Evolutionary conservation across 2,113 vertebrate species (phyloP).

Genomic region (Plectropomus leopardus): DNA sequence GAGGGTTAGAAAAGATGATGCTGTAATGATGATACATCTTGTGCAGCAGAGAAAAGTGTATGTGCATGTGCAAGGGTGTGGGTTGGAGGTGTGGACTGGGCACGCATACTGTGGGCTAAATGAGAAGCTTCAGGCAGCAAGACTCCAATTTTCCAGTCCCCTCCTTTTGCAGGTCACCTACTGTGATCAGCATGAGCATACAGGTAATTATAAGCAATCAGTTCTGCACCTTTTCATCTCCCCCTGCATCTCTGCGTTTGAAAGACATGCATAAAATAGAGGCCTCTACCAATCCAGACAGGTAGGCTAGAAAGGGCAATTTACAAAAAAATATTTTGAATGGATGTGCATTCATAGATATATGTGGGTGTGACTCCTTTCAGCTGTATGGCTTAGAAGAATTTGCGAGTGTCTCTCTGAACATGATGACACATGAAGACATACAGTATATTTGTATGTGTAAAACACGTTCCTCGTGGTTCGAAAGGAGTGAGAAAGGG

Average conservation of each 20-base stretch:
- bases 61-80: neutral
- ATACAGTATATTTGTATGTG: neutral
- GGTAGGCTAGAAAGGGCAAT: neutral
- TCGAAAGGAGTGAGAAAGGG: neutral
- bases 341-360: constrained; percentile 15
- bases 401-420: neutral
- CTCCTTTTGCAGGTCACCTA: constrained; percentile 36
- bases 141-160: constrained; percentile 41
- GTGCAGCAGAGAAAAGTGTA: neutral
- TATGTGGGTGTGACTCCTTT: constrained; percentile 1
- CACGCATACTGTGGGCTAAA: constrained; percentile 29
- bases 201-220: constrained; percentile 59
- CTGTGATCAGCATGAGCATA: constrained; percentile 46
- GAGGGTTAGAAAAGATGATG: constrained; percentile 60
- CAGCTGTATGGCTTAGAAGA: neutral
- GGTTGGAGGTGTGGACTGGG: neutral
- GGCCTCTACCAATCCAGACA: constrained; percentile 13
- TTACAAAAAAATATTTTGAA: neutral
- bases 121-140: constrained; percentile 42
- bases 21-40: constrained; percentile 49
- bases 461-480: neutral
- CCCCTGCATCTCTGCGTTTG: constrained; percentile 21
- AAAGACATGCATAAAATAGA: constrained; percentile 27
- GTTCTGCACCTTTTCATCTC: constrained; percentile 38
- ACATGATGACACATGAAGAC: neutral